A percentile compares a stretch with the other conserved stretches of the same genome.
Conservation (phyloP, 1,140 invertebrate genomes). For the Subanguina moxae region DNA sequence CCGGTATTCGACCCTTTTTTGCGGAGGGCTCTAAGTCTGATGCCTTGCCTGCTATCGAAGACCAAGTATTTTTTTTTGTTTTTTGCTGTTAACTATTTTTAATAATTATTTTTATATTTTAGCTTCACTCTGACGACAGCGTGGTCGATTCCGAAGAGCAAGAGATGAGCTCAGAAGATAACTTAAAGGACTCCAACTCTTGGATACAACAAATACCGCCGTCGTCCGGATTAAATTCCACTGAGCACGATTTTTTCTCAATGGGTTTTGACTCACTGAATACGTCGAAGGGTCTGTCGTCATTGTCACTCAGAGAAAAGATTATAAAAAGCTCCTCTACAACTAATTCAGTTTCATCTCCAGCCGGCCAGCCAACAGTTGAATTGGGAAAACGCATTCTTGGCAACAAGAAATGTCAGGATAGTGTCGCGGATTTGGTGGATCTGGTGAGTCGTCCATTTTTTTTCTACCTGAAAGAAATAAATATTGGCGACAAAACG, state of each 20-base stretch:
- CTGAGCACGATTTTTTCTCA: slow-evolving; percentile 3
- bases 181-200: neutral
- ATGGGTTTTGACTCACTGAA: neutral
- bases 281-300: neutral
- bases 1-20: slow-evolving; percentile 48
- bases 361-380: neutral
- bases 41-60: slow-evolving; percentile 42
- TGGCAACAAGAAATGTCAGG: neutral
- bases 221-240: neutral
- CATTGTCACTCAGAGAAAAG: slow-evolving; percentile 7
- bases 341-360: neutral
- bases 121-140: slow-evolving; percentile 22
- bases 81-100: neutral
- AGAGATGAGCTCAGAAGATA: slow-evolving; percentile 34
- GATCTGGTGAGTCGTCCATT: slow-evolving; percentile 6
- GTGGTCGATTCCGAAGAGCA: slow-evolving; percentile 15
- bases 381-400: neutral
- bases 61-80: slow-evolving; percentile 15
- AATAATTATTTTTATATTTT: slow-evolving; percentile 9
- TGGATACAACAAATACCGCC: slow-evolving; percentile 7
- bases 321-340: slow-evolving; percentile 8
- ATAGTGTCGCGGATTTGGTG: neutral
- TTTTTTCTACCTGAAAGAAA: no score
- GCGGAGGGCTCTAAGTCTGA: slow-evolving; percentile 39
- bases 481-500: no score